Evolutionary conservation across 2,113 vertebrate species (phyloP), one percentile per base, ranked within the genome.

Genomic region (Pelecanoides urinatrix): DNA sequence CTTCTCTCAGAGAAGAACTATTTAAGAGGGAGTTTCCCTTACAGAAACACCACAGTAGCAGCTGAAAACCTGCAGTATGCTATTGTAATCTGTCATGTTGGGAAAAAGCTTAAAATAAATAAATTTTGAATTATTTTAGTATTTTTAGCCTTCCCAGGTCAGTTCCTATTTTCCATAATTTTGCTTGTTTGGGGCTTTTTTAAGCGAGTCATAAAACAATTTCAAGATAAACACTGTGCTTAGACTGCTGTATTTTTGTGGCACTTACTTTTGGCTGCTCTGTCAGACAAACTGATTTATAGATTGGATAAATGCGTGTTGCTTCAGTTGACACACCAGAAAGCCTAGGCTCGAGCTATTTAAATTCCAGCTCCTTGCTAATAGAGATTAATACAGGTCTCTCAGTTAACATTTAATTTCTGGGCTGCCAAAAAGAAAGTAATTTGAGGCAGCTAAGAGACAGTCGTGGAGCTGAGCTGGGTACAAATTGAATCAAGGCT

Each of bases 401-500:
- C 90, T 67, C 71, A 84, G 80, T 91, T 95, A 96, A 87, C 86
- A 67, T 96, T 95, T 94, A 88, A 94, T 95, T 96, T 94, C 94
- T 91, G 62, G 30, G 40, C 88, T 96, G 95, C 90, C 94, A 95
- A 90, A 90, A 92, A 75, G 49, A 84, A 91, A 91, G 89, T 74
- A 92, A 96, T 94, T 95, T 94, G 94, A 92, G 95, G 93, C 78
- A 91, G 80, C 86, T 67, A 79, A 94, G 95, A 96, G 97, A 90
- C 92, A 95, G 86, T 88, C 7, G 0, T 86, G 67, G 77, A 96
- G 72, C 94, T 86, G 94, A 95, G 89, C 84, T 86, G 94, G 78
- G 49, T 95, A 86, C 79, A 96, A 94, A 97, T 96, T 96, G 92
- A 94, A 97, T 96, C 92, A 97, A 71, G 87, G 95, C 94, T 94